Base-by-base conservation (phyloP, 2,888 invertebrate genomes). In the Drosophila meridiana region DNA sequence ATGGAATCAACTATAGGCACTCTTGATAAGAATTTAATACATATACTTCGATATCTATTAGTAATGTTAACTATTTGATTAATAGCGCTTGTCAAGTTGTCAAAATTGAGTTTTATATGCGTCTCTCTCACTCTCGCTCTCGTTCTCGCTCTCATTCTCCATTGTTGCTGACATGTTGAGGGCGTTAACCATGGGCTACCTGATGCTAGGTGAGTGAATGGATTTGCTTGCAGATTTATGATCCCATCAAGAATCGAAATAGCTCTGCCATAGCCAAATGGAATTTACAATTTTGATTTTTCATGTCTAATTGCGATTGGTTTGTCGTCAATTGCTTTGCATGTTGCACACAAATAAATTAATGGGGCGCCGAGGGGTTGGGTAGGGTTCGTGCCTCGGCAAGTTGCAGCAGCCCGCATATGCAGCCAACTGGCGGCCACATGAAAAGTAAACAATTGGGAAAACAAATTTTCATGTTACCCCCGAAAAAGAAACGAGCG, bases 331-430 rank as follows among this genome's bases (percentile, higher is more conserved):
- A 92, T 91, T 91, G 92, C 91, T 92, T 92, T 91, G 92, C 92
- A 92, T 92, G 92, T 82, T 89, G 86, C 91, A 92, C 87, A 90
- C 86, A 86, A 92, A 92, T 92, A 92, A 92, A 92, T 91, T 90
- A 92, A 91, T 63, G 40, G 4, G 30, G 28, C 28, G 4, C 13
- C 20, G 20, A 3, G 30, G 13, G 30, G 9, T n/a, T 11, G 30
- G 7, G 8, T 0, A 13, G 47, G 55, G 36, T 53, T 36, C 60
- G 43, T 42, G 57, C n/a, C 59, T 13, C 53, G 6, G 3, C 13
- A 28, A 8, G 57, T 56, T 57, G 43, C 36, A 43, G 28, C 59
- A 40, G 26, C 87, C 87, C 87, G 87, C 87, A 87, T 87, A 30
- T 69, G 78, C 68, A 60, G 36, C 68, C 85, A 83, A 72, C 76